Evolutionary conservation across 2,888 invertebrate genomes (phyloP), one percentile per base, ranked within the genome.

Genomic region (Phyto melanocephala): DNA sequence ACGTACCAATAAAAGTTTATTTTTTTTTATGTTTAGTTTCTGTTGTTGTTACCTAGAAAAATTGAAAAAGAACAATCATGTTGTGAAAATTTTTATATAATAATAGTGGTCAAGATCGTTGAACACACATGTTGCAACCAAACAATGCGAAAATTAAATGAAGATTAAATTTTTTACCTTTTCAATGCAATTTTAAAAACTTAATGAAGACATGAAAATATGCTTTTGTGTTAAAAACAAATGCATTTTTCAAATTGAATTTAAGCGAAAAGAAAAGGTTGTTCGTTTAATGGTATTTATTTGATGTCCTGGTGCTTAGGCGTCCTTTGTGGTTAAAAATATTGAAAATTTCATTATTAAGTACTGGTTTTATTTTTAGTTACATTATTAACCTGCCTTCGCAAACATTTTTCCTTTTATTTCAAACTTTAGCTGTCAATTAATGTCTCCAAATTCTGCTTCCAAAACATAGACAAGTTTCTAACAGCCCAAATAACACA

Each of bases 21-120:
- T 17, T 6, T 5, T 5, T 28, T 28, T 28, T 28, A n/a, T 28
- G 28, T 28, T 40, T 2, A 40, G 2, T 40, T 11, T n/a, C 3
- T 24, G 2, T 40, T n/a, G 13, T 10, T 58, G 40, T 52, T 37
- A 10, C 8, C 62, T 45, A 45, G 15, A 45, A 70, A 58, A 15
- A 24, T 54, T 60, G 8, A 58, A 58, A 71, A 60, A 58, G 47
- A 17, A 60, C n/a, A 58, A 47, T 42, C 7, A 58, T 35, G n/a
- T 20, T 60, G 37, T 67, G 22, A 24, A 52, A 24, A 35, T 8
- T 13, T 70, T 56, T 62, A 28, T 28, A 28, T 45, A 45, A 45
- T 17, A 62, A 62, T 28, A 33, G 35, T 33, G 28, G 62, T 62
- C 17, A 45, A 45, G 62, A 62, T 70, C 68, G 24, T 56, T 42